These are phyloP conservation scores for Caenorhabditis doughertyi DNA, from an alignment of 2,888 invertebrate species.

Conservation along the genomic window DNA sequence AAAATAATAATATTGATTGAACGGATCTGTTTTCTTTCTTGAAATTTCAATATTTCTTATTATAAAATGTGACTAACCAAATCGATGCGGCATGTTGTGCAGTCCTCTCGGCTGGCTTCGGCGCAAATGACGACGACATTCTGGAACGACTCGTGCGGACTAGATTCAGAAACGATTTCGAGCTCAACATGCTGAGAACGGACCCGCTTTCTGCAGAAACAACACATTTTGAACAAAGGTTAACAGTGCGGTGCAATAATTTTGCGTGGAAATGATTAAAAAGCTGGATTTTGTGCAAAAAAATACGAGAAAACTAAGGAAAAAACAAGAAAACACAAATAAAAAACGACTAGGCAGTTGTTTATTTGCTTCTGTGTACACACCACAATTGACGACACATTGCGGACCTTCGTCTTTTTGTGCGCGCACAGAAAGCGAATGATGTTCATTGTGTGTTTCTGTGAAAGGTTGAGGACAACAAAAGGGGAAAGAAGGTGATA, in stretches of 20 bases:
- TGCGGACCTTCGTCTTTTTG: conserved; percentile 2
- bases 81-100: conserved; percentile 66
- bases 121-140: conserved; percentile 46
- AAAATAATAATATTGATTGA: conserved; percentile 54
- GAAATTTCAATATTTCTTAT: neutral
- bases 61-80: conserved; percentile 63
- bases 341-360: neutral
- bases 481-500: neutral
- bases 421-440: neutral
- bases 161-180: conserved; percentile 48
- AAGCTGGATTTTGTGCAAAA: neutral
- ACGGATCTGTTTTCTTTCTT: no score
- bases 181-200: conserved; percentile 52
- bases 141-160: conserved; percentile 53
- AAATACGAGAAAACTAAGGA: neutral
- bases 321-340: neutral
- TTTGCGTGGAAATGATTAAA: neutral
- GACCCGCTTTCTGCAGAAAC: conserved; percentile 59
- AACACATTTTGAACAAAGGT: conserved; percentile 16
- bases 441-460: conserved; percentile 15
- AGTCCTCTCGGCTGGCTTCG: conserved; percentile 62
- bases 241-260: neutral
- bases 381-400: conserved; percentile 26
- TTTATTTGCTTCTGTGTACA: neutral
- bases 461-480: conserved; percentile 6